Conservation (phyloP, 2,888 invertebrate species). For the Galeopsomyia nigrocyanea region DNA sequence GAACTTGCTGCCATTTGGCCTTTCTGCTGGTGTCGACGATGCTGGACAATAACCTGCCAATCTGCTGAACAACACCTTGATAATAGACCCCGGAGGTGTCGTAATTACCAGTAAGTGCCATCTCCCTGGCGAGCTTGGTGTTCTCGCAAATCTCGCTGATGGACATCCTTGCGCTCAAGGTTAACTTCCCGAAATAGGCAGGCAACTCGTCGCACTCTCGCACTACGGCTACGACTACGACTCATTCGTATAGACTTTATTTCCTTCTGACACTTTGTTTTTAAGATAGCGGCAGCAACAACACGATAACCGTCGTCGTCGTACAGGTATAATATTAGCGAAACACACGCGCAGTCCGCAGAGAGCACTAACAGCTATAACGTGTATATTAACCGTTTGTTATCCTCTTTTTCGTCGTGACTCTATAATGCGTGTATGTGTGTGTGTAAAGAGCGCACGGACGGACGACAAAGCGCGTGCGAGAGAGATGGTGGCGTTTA, state of each 20-base stretch:
- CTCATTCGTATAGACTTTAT: too few species aligned
- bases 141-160: slow-evolving; percentile 95
- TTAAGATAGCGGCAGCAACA: too few species aligned
- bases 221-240: too few species aligned
- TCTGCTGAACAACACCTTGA: slow-evolving; percentile 92
- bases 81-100: slow-evolving; percentile 95
- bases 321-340: too few species aligned
- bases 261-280: too few species aligned
- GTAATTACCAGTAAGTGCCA: slow-evolving; percentile 95
- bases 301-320: too few species aligned
- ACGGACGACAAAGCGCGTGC: too few species aligned
- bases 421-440: neutral
- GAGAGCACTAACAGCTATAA: too few species aligned
- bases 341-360: too few species aligned
- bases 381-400: slow-evolving; percentile 4
- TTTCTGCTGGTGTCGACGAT: slow-evolving; percentile 86
- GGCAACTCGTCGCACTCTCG: too few species aligned
- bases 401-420: slow-evolving; percentile 1
- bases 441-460: neutral
- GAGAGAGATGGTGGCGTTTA: too few species aligned
- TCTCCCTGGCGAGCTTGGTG: slow-evolving; percentile 94
- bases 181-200: slow-evolving; percentile 47
- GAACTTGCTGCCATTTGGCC: slow-evolving; percentile 92
- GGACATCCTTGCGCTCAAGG: slow-evolving; percentile 69
- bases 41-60: slow-evolving; percentile 85